Base-by-base conservation (phyloP, 2,888 invertebrate genomes). In the Melinaea menophilus region DNA sequence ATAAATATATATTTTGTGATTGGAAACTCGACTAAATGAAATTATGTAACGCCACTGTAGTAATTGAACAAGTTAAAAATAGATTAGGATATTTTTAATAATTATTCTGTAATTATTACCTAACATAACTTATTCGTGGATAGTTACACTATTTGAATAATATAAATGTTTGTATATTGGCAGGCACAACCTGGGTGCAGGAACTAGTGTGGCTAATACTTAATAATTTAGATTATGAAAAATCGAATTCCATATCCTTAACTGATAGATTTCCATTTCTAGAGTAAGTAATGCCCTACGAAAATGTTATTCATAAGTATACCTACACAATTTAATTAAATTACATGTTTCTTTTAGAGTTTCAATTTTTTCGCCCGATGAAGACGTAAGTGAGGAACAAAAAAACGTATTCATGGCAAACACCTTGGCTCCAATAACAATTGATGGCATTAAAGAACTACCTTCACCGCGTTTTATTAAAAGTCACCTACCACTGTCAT, bases 401-500 rank as follows among this genome's bases (percentile, higher is more conserved):
- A 63, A 60, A 51, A 12, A 66, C 7, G 41, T 55, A 7, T 34
- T 37, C 7, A 5, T 37, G 4, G 7, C 65, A 4, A 41, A 62
- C 33, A 46, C 61, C 3, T 48, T 46, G 33, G 54, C 55, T 54
- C 56, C 65, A 3, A 57, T 84, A 92, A 74, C 61, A 34, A 63
- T 59, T 79, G 86, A 2, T 75, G 90, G 74, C 0, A 54, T 65
- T 4, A 45, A 55, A 0, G 58, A 31, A 31, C 3, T 64, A 7
- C 70, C 75, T 0, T 76, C 76, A 3, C 79, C 79, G 5, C 71
- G 81, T 3, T 79, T 79, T 54, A 68, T 78, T 46, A 78, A 78
- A 64, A 93, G 94, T 0, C 95, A 95, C 79, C 89, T 95, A 62
- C 95, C 95, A 0, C 91, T 94, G 58, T 93, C 93, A 56, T 82